phyloP scores from a whole-genome alignment of 2,113 vertebrate species.

The Lanius collurio region DNA sequence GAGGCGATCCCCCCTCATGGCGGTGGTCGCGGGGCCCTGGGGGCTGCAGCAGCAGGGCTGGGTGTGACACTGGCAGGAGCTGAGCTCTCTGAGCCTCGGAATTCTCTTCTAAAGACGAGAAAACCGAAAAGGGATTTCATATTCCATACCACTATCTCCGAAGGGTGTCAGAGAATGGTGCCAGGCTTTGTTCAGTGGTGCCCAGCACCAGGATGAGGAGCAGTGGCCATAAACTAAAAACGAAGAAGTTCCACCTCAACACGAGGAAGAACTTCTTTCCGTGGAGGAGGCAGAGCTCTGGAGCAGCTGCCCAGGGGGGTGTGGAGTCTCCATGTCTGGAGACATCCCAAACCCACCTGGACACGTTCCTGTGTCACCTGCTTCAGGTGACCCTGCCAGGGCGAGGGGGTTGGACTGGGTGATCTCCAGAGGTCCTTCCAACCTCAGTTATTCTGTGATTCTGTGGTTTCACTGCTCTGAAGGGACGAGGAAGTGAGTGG shows the following conservation, averaged over 20 bases:
- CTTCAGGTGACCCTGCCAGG: not conserved
- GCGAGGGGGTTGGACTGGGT: not conserved
- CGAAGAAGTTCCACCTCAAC: not conserved
- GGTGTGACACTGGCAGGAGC: not conserved
- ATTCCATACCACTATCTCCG: rapidly evolving
- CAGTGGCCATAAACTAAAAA: not conserved
- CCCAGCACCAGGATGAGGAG: not conserved
- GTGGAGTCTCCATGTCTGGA: not conserved
- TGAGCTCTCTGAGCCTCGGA: not conserved
- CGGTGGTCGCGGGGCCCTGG: not conserved
- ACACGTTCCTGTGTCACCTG: not conserved
- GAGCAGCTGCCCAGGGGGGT: not conserved
- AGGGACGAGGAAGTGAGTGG: not conserved
- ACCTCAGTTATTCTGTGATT: no score
- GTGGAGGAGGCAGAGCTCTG: not conserved
- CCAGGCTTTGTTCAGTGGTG: not conserved
- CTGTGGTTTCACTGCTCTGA: not conserved
- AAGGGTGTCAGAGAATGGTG: not conserved
- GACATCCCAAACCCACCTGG: not conserved
- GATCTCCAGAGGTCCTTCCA: not conserved
- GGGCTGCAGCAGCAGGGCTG: not conserved
- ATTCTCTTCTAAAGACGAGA: not conserved
- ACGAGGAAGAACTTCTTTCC: not conserved
- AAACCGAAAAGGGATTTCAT: not conserved
- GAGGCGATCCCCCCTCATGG: not conserved